Conservation (phyloP, 2,888 invertebrate species). For the Apamea sordens region DNA sequence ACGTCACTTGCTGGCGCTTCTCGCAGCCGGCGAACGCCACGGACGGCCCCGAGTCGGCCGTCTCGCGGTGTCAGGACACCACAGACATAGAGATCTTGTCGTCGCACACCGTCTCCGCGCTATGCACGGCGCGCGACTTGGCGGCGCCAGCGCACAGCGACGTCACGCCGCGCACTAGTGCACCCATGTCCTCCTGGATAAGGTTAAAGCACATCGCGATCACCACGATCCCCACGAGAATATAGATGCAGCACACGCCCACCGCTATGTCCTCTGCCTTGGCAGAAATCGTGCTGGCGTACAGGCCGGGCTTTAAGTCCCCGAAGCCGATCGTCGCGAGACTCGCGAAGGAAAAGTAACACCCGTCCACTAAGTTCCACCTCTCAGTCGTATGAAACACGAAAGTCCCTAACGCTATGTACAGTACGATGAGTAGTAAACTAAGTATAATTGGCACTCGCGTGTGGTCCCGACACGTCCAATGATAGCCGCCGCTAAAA, state of each 20-base stretch:
- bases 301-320: slow-evolving; percentile 93
- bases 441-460: slow-evolving; percentile 97
- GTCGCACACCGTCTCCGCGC: slow-evolving; percentile 84
- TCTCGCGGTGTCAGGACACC: slow-evolving; percentile 90
- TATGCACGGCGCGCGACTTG: slow-evolving; percentile 83
- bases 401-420: slow-evolving; percentile 96
- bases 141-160: slow-evolving; percentile 76
- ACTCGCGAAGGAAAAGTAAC: slow-evolving; percentile 95
- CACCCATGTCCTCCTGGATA: slow-evolving; percentile 93
- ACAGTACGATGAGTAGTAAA: slow-evolving; percentile 95
- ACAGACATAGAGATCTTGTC: slow-evolving; percentile 88
- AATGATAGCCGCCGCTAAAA: slow-evolving; percentile 81
- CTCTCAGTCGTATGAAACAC: slow-evolving; percentile 97
- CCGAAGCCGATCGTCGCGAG: slow-evolving; percentile 96
- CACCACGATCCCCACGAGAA: slow-evolving; percentile 95
- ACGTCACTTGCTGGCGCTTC: slow-evolving; percentile 80
- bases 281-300: slow-evolving; percentile 87
- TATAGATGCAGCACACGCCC: slow-evolving; percentile 95
- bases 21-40: slow-evolving; percentile 75
- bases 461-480: slow-evolving; percentile 90
- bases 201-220: slow-evolving; percentile 97
- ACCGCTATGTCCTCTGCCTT: slow-evolving; percentile 92
- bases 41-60: slow-evolving; percentile 80
- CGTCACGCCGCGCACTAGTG: slow-evolving; percentile 73
- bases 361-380: slow-evolving; percentile 97